Evolutionary conservation across 2,888 invertebrate genomes (phyloP), one percentile per base, ranked within the genome.

Genomic region (Mimachlamys varia): DNA sequence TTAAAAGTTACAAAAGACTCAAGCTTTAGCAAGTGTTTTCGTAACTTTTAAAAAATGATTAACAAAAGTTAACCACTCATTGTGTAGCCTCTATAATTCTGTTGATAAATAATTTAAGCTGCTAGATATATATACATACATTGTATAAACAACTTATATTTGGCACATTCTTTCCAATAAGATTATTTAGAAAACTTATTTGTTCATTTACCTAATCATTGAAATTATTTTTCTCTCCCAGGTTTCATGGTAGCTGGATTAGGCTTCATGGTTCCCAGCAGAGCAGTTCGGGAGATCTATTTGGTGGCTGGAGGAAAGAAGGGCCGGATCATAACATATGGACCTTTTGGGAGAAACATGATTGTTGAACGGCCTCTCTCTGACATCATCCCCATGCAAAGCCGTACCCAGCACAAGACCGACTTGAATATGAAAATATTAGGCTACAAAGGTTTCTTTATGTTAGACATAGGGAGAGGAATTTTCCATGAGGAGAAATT

Each of bases 401-500:
- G 76, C 33, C 76, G 76, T 33, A 76, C 76, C 33, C 33, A 76
- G 76, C 76, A 76, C 33, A 76, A 76, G 76, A 27, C 76, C 33
- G 22, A 27, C 33, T 22, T 76, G 76, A 76, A 27, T 27, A 33
- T 76, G 27, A 76, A 76, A 76, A 22, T 76, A 33, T 0, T 33
- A 22, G 76, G 76, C 4, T 76, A 76, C 33, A 27, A 12, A 76
- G 27, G 27, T 33, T 76, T 76, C 76, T 76, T 76, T 33, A 33
- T 10, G 13, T 76, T 27, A 7, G 76, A 76, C 33, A 33, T 13
- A 27, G 76, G 33, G 4, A 27, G 27, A 33, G 76, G 76, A 76
- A 76, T 76, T 33, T 76, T 76, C 33, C 76, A 76, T 33, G 76
- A 76, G 15, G 33, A 76, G 76, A 27, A 76, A 27, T 76, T 76